Conservation (phyloP, 2,113 vertebrate species). For the Stigmatopora nigra region DNA sequence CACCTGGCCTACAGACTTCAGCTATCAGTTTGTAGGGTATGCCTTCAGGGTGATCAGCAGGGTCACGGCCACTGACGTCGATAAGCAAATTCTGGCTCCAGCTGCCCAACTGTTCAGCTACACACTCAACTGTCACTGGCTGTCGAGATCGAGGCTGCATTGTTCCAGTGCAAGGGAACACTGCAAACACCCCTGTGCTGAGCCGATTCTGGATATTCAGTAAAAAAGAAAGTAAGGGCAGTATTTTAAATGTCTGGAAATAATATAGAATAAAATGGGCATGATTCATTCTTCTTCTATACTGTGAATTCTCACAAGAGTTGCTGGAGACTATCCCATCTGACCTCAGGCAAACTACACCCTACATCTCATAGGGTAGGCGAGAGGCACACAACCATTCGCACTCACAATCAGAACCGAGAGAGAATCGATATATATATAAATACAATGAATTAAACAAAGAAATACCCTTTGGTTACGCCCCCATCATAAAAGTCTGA, state of each 20-base stretch:
- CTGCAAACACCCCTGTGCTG: constrained; percentile 73
- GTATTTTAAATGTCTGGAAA: not conserved
- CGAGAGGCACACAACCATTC: too few species aligned
- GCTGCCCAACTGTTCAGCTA: constrained; percentile 70
- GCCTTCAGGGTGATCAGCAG: constrained; percentile 70
- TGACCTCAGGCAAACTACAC: too few species aligned
- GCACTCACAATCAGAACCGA: too few species aligned
- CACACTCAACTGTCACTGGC: constrained; percentile 76
- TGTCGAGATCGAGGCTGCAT: constrained; percentile 69
- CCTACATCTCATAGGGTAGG: too few species aligned
- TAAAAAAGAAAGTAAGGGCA: not conserved
- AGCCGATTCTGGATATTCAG: constrained; percentile 30
- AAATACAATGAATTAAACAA: too few species aligned
- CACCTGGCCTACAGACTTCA: constrained; percentile 82
- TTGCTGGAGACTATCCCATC: too few species aligned
- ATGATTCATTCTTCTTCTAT: too few species aligned
- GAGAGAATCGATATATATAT: too few species aligned
- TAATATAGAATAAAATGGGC: too few species aligned
- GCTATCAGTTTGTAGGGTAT: constrained; percentile 74
- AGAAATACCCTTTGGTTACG: too few species aligned
- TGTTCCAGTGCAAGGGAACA: constrained; percentile 74
- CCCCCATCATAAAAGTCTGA: too few species aligned
- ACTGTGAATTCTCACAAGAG: too few species aligned
- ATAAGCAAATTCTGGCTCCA: constrained; percentile 73
- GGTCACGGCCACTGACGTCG: constrained; percentile 77